phyloP scores from a whole-genome alignment of 2,113 vertebrate species.

The Ivindomyrus marchei region DNA sequence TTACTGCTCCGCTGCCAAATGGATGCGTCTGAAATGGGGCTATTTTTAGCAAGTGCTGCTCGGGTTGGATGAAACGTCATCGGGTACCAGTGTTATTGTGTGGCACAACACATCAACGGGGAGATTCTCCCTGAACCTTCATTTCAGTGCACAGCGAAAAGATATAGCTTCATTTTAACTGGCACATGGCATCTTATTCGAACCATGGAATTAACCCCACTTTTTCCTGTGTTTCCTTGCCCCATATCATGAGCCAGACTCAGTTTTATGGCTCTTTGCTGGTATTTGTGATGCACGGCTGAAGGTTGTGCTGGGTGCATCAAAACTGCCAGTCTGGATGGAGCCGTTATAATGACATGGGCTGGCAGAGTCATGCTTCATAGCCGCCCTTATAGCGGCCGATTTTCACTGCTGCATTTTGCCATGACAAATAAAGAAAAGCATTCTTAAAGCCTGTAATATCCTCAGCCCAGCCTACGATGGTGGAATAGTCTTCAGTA shows the following conservation, averaged over 20 bases:
- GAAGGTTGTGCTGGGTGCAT: background rate
- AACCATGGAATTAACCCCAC: background rate
- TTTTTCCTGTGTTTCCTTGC: background rate
- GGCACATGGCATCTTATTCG: background rate
- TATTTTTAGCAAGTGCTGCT: conserved; percentile 15
- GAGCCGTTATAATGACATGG: background rate
- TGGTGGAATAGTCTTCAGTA: background rate
- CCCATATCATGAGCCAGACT: background rate
- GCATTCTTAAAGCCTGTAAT: background rate
- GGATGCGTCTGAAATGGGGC: background rate
- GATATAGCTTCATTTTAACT: background rate
- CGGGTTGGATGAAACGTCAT: background rate
- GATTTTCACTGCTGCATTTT: background rate
- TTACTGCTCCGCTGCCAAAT: background rate
- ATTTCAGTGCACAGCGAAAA: background rate
- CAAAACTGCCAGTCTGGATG: background rate
- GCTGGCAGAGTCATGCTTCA: background rate
- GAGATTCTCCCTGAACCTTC: background rate
- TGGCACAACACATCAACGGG: background rate
- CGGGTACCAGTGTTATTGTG: background rate
- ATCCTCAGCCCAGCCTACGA: background rate
- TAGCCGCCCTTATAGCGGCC: background rate
- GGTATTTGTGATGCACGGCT: background rate
- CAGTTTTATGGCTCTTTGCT: background rate
- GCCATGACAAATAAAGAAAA: background rate